Evolutionary conservation across 2,797 vertebrate genomes (phyloP), one percentile per base, ranked within the genome.

Genomic region (Arvicola amphibius): DNA sequence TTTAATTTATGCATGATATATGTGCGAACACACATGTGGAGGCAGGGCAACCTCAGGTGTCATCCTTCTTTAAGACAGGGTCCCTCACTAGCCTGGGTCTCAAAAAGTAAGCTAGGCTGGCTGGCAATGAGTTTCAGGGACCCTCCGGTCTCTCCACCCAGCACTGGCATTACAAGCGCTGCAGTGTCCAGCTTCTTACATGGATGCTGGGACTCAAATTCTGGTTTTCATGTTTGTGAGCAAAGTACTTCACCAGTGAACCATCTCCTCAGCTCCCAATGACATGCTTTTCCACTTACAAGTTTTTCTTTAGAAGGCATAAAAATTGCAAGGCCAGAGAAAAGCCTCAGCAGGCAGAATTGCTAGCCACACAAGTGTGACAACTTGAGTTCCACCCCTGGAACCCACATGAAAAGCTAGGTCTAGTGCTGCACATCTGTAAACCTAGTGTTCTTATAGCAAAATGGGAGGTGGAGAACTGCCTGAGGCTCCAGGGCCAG

Each of bases 271-370:
- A 25, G 6, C 32, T 48, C 63, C 43, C 43, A 48, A 14, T 13
- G 6, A 85, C 5, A 67, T 4, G 43, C n/a, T 95, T 93, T 89
- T 94, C 89, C 89, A 92, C 78, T 84, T 96, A 84, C 40, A 97
- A 90, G 37, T 79, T 92, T 83, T 92, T 59, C 34, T 90, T 89
- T 94, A 94, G 95, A 81, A 91, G 53, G 48, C 53, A 67, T 79
- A 90, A 90, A 67, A 29, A 40, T 63, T 90, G 23, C 12, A 23
- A 43, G 27, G 43, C 29, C 32, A 48, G 43, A 67, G 29, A 85
- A 43, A 48, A 48, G 83, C 43, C 40, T 63, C 40, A 32, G 37
- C 59, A 63, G 59, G 27, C 46, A 83, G 63, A 83, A 43, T 59
- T 83, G 40, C 59, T 83, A 63, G n/a, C 27, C 80, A 83, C 56